Evolutionary conservation across 2,113 vertebrate genomes (phyloP).

Genomic region (Ageneiosus marmoratus): DNA sequence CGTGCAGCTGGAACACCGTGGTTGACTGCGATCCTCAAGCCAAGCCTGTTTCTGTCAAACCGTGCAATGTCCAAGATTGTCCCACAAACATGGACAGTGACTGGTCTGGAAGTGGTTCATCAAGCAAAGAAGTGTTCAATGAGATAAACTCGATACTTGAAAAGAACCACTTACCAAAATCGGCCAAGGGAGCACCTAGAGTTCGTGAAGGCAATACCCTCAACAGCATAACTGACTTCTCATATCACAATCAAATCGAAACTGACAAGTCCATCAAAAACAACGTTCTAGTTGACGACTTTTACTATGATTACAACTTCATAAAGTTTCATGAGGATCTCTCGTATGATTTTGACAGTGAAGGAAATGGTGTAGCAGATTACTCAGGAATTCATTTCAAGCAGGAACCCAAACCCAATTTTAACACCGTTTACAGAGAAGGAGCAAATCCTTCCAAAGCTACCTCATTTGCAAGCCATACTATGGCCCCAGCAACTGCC

Average conservation of each 20-base stretch:
- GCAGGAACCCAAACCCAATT: constrained; percentile 40
- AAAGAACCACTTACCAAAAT: constrained; percentile 46
- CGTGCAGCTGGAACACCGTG: constrained; percentile 75
- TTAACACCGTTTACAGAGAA: background rate
- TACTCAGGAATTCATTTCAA: constrained; percentile 25
- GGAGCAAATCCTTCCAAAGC: constrained; percentile 37
- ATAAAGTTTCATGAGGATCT: constrained; percentile 96
- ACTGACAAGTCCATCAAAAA: constrained; percentile 52
- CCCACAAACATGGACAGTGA: constrained; percentile 63
- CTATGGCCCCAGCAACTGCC: constrained; percentile 1
- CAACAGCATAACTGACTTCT: constrained; percentile 71
- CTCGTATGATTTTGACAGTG: constrained; percentile 71
- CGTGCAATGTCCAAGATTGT: constrained; percentile 74
- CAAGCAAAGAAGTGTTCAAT: constrained; percentile 81
- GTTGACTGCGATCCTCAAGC: constrained; percentile 72
- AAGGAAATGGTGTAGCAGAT: constrained; percentile 44
- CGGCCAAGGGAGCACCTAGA: constrained; percentile 48
- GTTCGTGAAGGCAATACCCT: constrained; percentile 56
- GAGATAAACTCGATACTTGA: constrained; percentile 77
- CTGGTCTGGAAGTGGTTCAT: constrained; percentile 88
- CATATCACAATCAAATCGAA: constrained; percentile 65
- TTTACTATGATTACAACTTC: constrained; percentile 98
- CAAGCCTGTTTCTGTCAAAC: constrained; percentile 60
- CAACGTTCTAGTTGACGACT: constrained; percentile 84
- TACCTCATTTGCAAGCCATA: constrained; percentile 25